Conservation (phyloP, 1,140 invertebrate genomes). For the Saccostrea echinata region DNA sequence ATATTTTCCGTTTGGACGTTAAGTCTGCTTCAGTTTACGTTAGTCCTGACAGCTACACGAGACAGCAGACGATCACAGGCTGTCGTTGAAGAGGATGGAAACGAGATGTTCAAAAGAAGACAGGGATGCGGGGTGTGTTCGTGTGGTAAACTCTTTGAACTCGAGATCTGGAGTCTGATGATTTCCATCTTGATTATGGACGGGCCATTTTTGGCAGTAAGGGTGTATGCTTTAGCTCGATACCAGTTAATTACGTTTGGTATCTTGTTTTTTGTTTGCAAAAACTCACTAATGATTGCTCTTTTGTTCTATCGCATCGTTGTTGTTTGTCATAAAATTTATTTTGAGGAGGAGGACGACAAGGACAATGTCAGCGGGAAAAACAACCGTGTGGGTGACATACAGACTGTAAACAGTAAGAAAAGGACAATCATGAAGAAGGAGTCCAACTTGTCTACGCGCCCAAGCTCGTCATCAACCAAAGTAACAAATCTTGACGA, state of each 20-base stretch:
- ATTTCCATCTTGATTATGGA: slow-evolving; percentile 83
- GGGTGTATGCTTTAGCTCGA: slow-evolving; percentile 89
- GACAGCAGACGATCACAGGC: slow-evolving; percentile 40
- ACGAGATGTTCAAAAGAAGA: neutral
- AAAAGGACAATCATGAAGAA: neutral
- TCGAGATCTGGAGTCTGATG: slow-evolving; percentile 89
- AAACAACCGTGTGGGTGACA: neutral
- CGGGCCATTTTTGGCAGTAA: slow-evolving; percentile 90
- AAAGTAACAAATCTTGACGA: slow-evolving; percentile 4
- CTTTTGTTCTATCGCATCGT: slow-evolving; percentile 77
- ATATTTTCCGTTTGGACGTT: slow-evolving; percentile 83
- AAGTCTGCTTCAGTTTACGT: slow-evolving; percentile 88
- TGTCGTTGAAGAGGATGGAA: neutral
- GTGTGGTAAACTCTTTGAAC: slow-evolving; percentile 58
- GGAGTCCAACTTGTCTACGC: neutral
- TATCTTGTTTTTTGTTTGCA: slow-evolving; percentile 94
- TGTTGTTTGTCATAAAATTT: slow-evolving; percentile 46
- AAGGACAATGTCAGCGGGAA: neutral
- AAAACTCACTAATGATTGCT: slow-evolving; percentile 90
- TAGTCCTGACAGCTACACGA: slow-evolving; percentile 66
- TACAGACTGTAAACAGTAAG: neutral
- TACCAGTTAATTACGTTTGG: slow-evolving; percentile 93
- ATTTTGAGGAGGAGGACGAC: neutral
- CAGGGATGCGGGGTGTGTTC: slow-evolving; percentile 46
- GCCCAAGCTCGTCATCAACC: neutral